A percentile compares a stretch with the other conserved stretches of the same genome.
Conservation (phyloP, 2,797 vertebrate genomes). For the Myripristis jacobus region DNA sequence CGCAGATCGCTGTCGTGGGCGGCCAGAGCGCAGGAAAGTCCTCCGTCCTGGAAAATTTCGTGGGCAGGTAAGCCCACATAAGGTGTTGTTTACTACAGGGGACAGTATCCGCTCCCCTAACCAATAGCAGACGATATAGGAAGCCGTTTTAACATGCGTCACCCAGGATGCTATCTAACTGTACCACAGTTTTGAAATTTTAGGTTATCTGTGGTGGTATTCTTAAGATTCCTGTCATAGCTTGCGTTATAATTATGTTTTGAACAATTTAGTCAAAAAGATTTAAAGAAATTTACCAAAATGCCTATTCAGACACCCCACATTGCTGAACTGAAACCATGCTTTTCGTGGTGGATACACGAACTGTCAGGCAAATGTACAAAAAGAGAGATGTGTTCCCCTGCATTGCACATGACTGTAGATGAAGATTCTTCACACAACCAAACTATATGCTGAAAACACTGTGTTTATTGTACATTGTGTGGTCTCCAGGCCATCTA, state of each 20-base stretch:
- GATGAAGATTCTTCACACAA: neutral
- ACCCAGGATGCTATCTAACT: too few relatives aligned
- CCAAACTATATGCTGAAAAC: neutral
- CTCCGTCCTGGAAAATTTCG: constrained; percentile 95
- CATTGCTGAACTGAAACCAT: neutral
- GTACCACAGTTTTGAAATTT: too few relatives aligned
- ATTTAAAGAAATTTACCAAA: too few relatives aligned
- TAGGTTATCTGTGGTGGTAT: too few relatives aligned
- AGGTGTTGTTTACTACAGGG: too few relatives aligned
- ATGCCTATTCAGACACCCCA: neutral
- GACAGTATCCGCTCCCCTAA: neutral
- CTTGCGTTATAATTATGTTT: too few relatives aligned
- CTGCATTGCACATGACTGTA: constrained; percentile 12
- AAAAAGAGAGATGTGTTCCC: neutral
- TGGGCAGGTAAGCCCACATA: constrained; percentile 88
- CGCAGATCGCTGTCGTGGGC: constrained; percentile 95
- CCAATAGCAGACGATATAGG: neutral
- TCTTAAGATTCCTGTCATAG: too few relatives aligned
- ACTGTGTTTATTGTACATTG: neutral
- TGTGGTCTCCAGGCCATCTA: neutral
- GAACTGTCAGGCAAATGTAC: neutral
- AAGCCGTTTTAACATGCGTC: neutral
- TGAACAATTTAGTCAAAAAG: too few relatives aligned
- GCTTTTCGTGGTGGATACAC: neutral
- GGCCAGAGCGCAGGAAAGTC: constrained; percentile 95